phyloP scores from a whole-genome alignment of 2,797 vertebrate genomes.

The Falco biarmicus region DNA sequence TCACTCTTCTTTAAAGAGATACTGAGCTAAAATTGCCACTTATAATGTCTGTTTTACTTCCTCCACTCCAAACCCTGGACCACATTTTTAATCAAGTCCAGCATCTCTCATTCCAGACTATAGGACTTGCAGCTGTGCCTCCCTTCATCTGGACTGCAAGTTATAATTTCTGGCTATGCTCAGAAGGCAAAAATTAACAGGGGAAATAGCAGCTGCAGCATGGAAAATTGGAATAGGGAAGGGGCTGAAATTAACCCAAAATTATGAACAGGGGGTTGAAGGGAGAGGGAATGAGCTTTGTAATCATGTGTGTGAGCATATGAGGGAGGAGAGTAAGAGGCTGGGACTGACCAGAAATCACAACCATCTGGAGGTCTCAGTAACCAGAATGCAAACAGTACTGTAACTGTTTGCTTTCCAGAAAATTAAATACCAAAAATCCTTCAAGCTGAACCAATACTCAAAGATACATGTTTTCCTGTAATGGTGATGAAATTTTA shows the following conservation, averaged over 20 bases:
- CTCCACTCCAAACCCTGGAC: not conserved
- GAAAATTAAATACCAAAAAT: not conserved
- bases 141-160: not conserved
- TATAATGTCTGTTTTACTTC: not conserved
- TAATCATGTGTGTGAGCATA: not conserved
- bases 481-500: not conserved
- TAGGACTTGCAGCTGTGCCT: not conserved
- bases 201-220: not conserved
- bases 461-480: not conserved
- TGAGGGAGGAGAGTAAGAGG: not conserved
- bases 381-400: not conserved
- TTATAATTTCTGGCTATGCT: conserved; percentile 2
- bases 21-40: not conserved
- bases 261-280: not conserved
- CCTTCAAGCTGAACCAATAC: not conserved
- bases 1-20: not conserved
- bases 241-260: not conserved
- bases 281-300: not conserved
- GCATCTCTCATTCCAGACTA: not conserved
- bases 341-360: not conserved
- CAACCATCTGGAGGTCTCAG: not conserved
- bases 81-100: not conserved
- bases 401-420: not conserved
- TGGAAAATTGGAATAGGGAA: not conserved
- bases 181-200: not conserved